phyloP scores from a whole-genome alignment of 2,888 invertebrate species.

The Unio pictorum region DNA sequence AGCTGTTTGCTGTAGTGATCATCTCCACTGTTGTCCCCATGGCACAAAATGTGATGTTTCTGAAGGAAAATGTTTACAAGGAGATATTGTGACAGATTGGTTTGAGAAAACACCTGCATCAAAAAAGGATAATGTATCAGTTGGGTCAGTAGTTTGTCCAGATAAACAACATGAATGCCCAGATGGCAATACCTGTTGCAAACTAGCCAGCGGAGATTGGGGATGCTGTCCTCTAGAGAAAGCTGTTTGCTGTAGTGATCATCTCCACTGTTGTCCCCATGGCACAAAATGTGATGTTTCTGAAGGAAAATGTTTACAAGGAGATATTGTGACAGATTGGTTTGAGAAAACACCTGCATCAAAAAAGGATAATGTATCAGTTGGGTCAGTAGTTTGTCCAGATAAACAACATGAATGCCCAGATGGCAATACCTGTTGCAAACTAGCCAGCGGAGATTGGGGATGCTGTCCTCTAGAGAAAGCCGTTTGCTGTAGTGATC shows the following conservation, averaged over 20 bases:
- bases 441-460: conserved; percentile 40
- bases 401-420: conserved; percentile 40
- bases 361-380: neutral
- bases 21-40: no score
- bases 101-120: no score
- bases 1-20: no score
- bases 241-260: conserved; percentile 66
- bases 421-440: conserved; percentile 61
- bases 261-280: conserved; percentile 51
- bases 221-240: no score
- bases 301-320: conserved; percentile 19
- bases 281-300: conserved; percentile 50
- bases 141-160: no score
- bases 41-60: no score
- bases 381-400: conserved; percentile 28
- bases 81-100: no score
- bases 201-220: no score
- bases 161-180: no score
- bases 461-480: conserved; percentile 65
- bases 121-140: no score
- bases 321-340: conserved; percentile 19
- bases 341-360: conserved; percentile 26
- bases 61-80: no score
- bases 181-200: no score
- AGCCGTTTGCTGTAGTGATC: conserved; percentile 62